Evolutionary conservation across 2,888 invertebrate species (phyloP).

Genomic region (Amphipoea oculea): DNA sequence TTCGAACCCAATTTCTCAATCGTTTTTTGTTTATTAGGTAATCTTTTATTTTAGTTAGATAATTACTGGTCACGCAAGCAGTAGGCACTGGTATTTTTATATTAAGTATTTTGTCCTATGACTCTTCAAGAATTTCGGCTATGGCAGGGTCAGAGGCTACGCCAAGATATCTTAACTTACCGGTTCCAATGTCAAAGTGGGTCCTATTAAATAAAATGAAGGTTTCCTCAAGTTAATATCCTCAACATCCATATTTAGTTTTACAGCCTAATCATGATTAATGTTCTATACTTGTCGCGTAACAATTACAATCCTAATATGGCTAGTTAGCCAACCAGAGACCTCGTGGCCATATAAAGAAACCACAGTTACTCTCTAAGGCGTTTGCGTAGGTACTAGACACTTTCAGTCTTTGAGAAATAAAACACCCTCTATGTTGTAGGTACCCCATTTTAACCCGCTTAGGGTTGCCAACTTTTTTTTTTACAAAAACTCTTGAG

Average conservation of each 20-base stretch:
- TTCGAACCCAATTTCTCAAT: too few species aligned
- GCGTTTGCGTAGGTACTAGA: constrained; percentile 51
- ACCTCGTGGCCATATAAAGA: constrained; percentile 47
- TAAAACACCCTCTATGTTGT: constrained; percentile 28
- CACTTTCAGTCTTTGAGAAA: constrained; percentile 33
- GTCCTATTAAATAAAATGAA: constrained; percentile 15
- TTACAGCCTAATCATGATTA: constrained; percentile 48
- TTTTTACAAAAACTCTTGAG: background rate
- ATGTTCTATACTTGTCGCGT: constrained; percentile 35
- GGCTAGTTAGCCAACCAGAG: constrained; percentile 31
- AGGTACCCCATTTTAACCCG: constrained; percentile 15
- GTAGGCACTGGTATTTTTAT: too few species aligned
- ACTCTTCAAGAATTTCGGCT: too few species aligned
- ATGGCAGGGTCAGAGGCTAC: too few species aligned
- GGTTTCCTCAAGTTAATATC: constrained; percentile 27
- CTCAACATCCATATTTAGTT: constrained; percentile 44
- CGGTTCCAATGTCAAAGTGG: background rate
- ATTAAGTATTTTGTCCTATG: too few species aligned
- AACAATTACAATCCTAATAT: constrained; percentile 54
- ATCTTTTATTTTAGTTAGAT: too few species aligned
- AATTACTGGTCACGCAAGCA: too few species aligned
- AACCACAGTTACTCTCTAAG: constrained; percentile 12
- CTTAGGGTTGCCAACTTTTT: background rate
- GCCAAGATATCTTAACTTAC: background rate
- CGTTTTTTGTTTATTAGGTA: too few species aligned